Conservation (phyloP, 2,113 vertebrate species). For the Pygoscelis adeliae region DNA sequence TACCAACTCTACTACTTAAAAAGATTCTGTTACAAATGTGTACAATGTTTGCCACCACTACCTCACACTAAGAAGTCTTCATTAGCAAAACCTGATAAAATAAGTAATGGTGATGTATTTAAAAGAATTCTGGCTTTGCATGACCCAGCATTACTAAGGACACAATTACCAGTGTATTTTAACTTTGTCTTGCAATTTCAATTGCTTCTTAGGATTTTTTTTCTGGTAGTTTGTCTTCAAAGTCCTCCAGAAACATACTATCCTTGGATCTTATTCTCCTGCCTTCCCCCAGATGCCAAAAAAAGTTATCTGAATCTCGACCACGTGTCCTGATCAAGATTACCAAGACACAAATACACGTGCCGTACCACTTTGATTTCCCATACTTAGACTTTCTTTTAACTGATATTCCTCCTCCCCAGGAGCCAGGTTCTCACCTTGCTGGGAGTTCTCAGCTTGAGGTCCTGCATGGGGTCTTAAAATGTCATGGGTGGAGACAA, state of each 20-base stretch:
- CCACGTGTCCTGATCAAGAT: accelerated
- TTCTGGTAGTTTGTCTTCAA: background rate
- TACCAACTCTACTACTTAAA: background rate
- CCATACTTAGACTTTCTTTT: background rate
- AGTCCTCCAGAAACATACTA: background rate
- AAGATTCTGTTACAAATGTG: background rate
- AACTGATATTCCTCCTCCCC: background rate
- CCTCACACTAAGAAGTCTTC: background rate
- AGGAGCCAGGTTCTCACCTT: background rate
- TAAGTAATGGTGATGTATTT: background rate
- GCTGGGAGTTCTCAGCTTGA: background rate
- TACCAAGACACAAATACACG: accelerated
- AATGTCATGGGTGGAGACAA: background rate
- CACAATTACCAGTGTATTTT: background rate
- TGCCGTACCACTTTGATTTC: background rate
- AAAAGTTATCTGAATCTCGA: background rate
- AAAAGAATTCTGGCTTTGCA: background rate
- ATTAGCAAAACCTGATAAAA: background rate
- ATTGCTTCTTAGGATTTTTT: background rate
- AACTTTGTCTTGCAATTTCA: background rate
- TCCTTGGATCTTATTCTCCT: background rate
- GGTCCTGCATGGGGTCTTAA: background rate
- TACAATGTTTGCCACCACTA: background rate
- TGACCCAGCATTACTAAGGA: background rate
- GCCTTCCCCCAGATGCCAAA: background rate